Evolutionary conservation across 2,113 vertebrate species (phyloP).

Genomic region (Pterophyllum scalare): DNA sequence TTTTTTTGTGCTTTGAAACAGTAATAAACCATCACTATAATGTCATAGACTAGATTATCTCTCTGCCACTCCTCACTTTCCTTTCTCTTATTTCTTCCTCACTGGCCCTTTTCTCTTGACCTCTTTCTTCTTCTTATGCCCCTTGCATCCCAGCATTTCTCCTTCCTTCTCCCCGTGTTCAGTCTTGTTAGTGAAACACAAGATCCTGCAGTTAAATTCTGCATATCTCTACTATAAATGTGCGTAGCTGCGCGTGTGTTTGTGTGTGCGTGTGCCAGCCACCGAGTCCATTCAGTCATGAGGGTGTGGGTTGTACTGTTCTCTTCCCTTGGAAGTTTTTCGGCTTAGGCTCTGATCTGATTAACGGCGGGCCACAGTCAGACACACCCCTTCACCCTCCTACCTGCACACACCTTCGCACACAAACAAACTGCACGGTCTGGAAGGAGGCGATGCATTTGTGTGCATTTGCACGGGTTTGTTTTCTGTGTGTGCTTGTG

Average conservation of each 20-base stretch:
- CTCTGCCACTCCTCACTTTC: slow-evolving; percentile 34
- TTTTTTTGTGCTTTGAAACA: slow-evolving; percentile 38
- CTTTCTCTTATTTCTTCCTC: slow-evolving; percentile 15
- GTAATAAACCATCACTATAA: slow-evolving; percentile 45
- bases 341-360: slow-evolving; percentile 60
- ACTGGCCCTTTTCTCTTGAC: slow-evolving; percentile 25
- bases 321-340: slow-evolving; percentile 52
- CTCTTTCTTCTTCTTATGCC: slow-evolving; percentile 7
- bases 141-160: neutral
- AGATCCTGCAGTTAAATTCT: slow-evolving; percentile 27
- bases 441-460: slow-evolving; percentile 13
- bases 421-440: slow-evolving; percentile 13
- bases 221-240: neutral
- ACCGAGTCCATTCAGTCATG: slow-evolving; percentile 54
- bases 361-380: slow-evolving; percentile 31
- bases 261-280: slow-evolving; percentile 4
- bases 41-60: slow-evolving; percentile 61
- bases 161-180: slow-evolving; percentile 19
- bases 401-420: slow-evolving; percentile 43
- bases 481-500: slow-evolving; percentile 17
- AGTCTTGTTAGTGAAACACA: slow-evolving; percentile 35
- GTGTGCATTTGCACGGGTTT: neutral
- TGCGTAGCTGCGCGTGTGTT: neutral
- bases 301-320: slow-evolving; percentile 44
- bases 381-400: slow-evolving; percentile 46